Conservation (phyloP, 2,797 vertebrate genomes). For the Sebastes ruberrimus region DNA sequence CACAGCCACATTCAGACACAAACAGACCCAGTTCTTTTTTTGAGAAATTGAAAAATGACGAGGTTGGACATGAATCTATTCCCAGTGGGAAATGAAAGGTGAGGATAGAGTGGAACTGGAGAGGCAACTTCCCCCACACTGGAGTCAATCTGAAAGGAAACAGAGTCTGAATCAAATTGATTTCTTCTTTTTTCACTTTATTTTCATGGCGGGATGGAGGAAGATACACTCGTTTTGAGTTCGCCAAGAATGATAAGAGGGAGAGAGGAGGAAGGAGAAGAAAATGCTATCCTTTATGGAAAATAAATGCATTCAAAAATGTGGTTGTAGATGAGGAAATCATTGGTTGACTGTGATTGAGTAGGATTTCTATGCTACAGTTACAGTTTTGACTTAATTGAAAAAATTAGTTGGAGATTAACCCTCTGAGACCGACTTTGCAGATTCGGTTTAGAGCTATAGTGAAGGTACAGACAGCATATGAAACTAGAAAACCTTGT, state of each 20-base stretch:
- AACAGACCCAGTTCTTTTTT: neutral
- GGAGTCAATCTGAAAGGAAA: neutral
- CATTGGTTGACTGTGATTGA: neutral
- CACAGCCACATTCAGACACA: neutral
- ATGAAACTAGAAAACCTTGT: too few species aligned
- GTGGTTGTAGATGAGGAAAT: neutral
- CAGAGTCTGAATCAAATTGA: neutral
- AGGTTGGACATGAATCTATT: neutral
- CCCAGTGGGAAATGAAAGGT: neutral
- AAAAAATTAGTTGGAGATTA: neutral
- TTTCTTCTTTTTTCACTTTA: neutral
- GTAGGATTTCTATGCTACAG: neutral
- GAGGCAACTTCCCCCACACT: accelerated
- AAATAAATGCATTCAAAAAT: neutral
- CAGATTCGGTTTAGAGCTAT: too few species aligned
- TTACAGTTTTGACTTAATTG: neutral
- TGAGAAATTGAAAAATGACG: neutral
- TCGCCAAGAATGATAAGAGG: neutral
- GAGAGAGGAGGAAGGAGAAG: neutral
- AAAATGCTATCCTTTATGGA: neutral
- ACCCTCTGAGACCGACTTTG: too few species aligned
- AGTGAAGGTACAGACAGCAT: too few species aligned
- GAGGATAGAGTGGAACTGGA: neutral
- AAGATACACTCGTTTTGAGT: neutral
- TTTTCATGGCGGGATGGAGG: neutral